Conservation (phyloP, 2,797 vertebrate genomes). For the Eulemur mongoz region DNA sequence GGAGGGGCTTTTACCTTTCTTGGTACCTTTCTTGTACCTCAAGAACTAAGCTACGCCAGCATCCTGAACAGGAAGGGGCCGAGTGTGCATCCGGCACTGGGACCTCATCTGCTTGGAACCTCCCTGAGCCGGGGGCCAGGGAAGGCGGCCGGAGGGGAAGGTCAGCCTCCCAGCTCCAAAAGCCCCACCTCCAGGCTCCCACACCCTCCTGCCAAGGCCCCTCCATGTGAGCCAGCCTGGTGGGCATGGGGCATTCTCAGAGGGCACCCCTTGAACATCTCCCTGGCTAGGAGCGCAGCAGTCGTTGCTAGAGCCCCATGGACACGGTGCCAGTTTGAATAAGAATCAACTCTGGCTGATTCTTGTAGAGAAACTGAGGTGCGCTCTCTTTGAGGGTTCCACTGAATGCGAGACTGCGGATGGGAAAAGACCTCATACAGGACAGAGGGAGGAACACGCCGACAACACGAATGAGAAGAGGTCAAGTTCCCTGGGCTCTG, state of each 20-base stretch:
- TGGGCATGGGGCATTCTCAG: fast-evolving
- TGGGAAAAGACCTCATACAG: fast-evolving
- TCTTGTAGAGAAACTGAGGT: not conserved
- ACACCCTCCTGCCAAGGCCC: not conserved
- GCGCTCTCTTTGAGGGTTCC: too few relatives aligned
- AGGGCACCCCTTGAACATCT: fast-evolving
- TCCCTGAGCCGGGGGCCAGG: not conserved
- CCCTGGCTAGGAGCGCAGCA: not conserved
- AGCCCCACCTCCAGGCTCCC: not conserved
- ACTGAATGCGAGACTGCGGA: too few relatives aligned
- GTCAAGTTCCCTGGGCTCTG: too few relatives aligned
- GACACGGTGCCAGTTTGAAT: not conserved
- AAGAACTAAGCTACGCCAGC: not conserved
- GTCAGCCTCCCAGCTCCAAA: not conserved
- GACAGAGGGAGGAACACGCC: not conserved
- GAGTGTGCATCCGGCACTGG: fast-evolving
- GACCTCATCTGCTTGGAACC: fast-evolving
- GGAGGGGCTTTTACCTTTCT: not conserved
- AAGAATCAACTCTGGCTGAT: not conserved
- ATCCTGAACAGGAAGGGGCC: not conserved
- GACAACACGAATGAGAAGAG: fast-evolving
- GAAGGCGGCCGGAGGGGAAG: too few relatives aligned
- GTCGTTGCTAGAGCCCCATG: not conserved
- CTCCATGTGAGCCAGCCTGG: not conserved
- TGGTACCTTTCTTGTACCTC: not conserved